Base-by-base conservation (phyloP, 53 echinoderm and acorn worm species). In the Stichopus horrens region DNA sequence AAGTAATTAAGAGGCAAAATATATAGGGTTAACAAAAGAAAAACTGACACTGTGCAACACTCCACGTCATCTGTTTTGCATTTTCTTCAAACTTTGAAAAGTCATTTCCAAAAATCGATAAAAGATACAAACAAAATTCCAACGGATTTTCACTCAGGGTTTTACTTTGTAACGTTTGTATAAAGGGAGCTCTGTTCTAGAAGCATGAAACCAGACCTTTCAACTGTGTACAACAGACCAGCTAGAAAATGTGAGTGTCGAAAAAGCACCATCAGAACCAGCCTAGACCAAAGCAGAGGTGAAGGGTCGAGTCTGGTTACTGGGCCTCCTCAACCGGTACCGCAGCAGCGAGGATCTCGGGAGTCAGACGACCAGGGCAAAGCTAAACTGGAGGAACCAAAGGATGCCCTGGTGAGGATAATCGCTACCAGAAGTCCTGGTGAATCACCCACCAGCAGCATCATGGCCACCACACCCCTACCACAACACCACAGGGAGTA, bases 271-370 rank as follows among this genome's bases (percentile, higher is more conserved):
- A 58, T 79, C 88, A 5, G 88, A 88, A 21, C 53, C 53, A 8
- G 55, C 60, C 22, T 23, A 23, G 54, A 89, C 68, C 66, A 89
- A 55, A 71, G 89, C 79, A 22, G 67, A 66, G 80, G 21, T 16
- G 19, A 89, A 79, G 66, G 80, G 80, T n/a, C 68, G 80, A 14
- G 11, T 66, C 52, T 68, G 79, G 16, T 71, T 89, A 5, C 80
- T 89, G 13, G 65, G 71, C 7, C 18, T 89, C 7, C 37, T 89
- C 14, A 78, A 79, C 65, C 79, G 81, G 16, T 79, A 89, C 73
- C 55, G 79, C 52, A 71, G 71, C 81, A 79, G 89, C 14, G 89
- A 89, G 80, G 89, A 89, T 54, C 23, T 53, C 71, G 79, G 80
- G 89, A 89, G 9, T 63, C 52, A 5, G 20, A 7, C 5, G 89